phyloP scores from a whole-genome alignment of 2,888 invertebrate species.

The Axea sp. region DNA sequence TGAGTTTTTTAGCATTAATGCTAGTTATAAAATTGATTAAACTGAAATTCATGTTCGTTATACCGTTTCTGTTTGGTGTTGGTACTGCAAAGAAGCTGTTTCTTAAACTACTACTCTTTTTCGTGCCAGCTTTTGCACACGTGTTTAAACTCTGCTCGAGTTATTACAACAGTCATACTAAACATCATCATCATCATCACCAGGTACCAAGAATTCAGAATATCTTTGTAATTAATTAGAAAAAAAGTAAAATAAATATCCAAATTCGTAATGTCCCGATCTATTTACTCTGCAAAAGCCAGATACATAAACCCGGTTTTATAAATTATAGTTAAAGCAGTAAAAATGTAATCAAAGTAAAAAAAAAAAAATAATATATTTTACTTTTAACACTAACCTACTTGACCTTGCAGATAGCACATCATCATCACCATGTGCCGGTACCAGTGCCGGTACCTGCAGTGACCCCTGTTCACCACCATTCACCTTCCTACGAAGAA shows the following conservation, averaged over 20 bases:
- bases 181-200: slow-evolving; percentile 89
- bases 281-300: too few species aligned
- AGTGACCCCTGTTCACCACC: slow-evolving; percentile 70
- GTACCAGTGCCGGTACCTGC: slow-evolving; percentile 78
- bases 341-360: too few species aligned
- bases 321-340: too few species aligned
- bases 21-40: slow-evolving; percentile 90
- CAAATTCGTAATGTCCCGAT: too few species aligned
- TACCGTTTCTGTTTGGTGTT: slow-evolving; percentile 89
- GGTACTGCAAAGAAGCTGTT: slow-evolving; percentile 91
- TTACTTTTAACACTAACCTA: slow-evolving; percentile 39
- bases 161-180: slow-evolving; percentile 87
- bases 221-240: too few species aligned
- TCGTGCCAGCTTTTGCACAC: slow-evolving; percentile 90
- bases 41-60: slow-evolving; percentile 88
- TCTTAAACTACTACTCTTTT: slow-evolving; percentile 88
- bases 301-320: too few species aligned
- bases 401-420: slow-evolving; percentile 82
- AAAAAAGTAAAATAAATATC: too few species aligned
- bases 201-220: slow-evolving; percentile 42
- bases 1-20: slow-evolving; percentile 87
- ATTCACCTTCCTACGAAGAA: slow-evolving; percentile 74
- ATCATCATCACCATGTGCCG: slow-evolving; percentile 85
- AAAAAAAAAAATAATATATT: slow-evolving; percentile 18
- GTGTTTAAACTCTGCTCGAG: slow-evolving; percentile 92